These are phyloP conservation scores for Heliconius ethilla DNA, from an alignment of 2,888 invertebrate genomes.

Conservation along the genomic window DNA sequence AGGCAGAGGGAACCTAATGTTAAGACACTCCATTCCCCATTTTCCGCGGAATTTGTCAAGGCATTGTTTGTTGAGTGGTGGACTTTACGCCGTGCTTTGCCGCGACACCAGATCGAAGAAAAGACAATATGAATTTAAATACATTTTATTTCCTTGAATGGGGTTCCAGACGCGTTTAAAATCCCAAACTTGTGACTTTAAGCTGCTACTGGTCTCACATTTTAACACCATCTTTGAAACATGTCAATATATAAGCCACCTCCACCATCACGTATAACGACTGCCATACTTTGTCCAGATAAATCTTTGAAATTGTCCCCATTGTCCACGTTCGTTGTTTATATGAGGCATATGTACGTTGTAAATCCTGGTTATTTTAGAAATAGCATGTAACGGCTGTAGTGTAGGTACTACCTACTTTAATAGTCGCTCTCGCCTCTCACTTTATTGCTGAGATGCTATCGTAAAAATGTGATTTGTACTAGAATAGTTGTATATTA, in stretches of 20 bases:
- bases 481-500: neutral
- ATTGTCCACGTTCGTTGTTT: conserved; percentile 25
- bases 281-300: conserved; percentile 21
- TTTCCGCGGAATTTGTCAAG: too few species aligned
- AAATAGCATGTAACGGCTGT: conserved; percentile 14
- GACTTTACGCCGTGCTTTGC: too few species aligned
- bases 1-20: too few species aligned
- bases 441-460: conserved; percentile 17
- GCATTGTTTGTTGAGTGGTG: too few species aligned
- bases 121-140: too few species aligned
- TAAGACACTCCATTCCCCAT: too few species aligned
- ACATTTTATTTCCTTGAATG: too few species aligned
- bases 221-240: neutral
- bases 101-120: too few species aligned
- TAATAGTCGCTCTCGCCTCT: conserved; percentile 8
- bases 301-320: conserved; percentile 30
- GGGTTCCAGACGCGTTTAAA: too few species aligned
- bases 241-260: conserved; percentile 21
- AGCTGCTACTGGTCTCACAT: too few species aligned
- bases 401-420: conserved; percentile 4
- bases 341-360: conserved; percentile 24
- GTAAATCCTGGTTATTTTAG: conserved; percentile 22
- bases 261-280: conserved; percentile 13
- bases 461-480: conserved; percentile 16
- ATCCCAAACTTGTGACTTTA: too few species aligned